Evolutionary conservation across 2,888 invertebrate species (phyloP).

Genomic region (Camponotus fellah): DNA sequence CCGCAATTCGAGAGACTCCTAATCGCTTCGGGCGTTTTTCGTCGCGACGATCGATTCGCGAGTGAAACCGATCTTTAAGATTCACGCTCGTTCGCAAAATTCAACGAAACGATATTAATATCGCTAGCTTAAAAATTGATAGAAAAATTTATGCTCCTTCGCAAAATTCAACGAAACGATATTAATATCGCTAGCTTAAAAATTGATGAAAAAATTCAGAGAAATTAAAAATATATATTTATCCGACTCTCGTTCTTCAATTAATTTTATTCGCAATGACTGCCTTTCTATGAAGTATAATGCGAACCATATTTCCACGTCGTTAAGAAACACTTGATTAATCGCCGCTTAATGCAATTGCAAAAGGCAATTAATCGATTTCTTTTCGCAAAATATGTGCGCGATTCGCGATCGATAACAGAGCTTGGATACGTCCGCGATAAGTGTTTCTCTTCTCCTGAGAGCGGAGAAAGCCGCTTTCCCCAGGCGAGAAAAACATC

Average conservation of each 20-base stretch:
- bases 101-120: neutral
- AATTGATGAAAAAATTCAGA: neutral
- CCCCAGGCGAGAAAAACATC: constrained; percentile 40
- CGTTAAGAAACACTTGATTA: neutral
- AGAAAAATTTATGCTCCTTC: neutral
- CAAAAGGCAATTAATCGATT: constrained; percentile 17
- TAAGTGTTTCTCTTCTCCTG: constrained; percentile 34
- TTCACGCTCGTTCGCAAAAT: constrained; percentile 1
- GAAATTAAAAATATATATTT: neutral
- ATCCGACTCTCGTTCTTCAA: neutral
- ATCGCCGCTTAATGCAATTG: neutral
- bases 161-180: constrained; percentile 4
- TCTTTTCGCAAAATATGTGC: neutral
- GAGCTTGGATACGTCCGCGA: neutral
- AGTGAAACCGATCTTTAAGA: constrained; percentile 21
- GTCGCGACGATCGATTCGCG: constrained; percentile 39
- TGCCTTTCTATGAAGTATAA: neutral
- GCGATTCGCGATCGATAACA: constrained; percentile 24
- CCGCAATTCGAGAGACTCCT: neutral
- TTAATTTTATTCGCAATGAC: neutral
- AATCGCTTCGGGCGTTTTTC: constrained; percentile 49
- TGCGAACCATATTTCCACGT: neutral
- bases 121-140: neutral
- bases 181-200: neutral
- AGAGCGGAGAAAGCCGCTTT: constrained; percentile 46